Conservation (phyloP, 2,797 vertebrate species). For the Sebastolobus alascanus region DNA sequence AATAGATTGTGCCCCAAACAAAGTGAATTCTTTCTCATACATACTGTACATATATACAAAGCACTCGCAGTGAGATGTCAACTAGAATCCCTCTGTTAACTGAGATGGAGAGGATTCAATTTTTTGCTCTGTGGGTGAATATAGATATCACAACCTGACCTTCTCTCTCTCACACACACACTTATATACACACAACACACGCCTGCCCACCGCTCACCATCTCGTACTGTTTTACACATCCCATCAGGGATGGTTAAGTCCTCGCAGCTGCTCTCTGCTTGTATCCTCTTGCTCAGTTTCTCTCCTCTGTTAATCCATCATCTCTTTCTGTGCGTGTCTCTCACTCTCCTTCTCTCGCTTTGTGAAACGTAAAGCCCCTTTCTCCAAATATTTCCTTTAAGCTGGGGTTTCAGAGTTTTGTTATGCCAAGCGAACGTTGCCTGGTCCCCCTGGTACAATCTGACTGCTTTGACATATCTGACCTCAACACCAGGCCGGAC, state of each 20-base stretch:
- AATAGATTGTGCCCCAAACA: constrained; percentile 63
- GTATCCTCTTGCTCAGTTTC: constrained; percentile 73
- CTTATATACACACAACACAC: constrained; percentile 38
- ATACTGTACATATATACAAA: constrained; percentile 20
- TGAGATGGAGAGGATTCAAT: constrained; percentile 33
- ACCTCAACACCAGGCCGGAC: constrained; percentile 58
- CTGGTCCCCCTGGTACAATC: constrained; percentile 81
- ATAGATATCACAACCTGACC: constrained; percentile 42
- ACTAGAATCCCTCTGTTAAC: constrained; percentile 39
- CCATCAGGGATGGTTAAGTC: constrained; percentile 77
- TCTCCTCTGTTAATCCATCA: constrained; percentile 80
- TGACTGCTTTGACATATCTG: constrained; percentile 79
- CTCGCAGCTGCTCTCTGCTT: constrained; percentile 81
- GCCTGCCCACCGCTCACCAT: constrained; percentile 40
- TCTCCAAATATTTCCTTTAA: constrained; percentile 89
- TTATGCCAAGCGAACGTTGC: constrained; percentile 83
- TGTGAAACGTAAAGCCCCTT: constrained; percentile 81
- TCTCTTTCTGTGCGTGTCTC: constrained; percentile 73
- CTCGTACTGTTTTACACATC: constrained; percentile 71
- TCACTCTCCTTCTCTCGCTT: constrained; percentile 65
- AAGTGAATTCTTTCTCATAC: constrained; percentile 52
- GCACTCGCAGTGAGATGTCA: constrained; percentile 34
- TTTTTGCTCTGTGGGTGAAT: constrained; percentile 41
- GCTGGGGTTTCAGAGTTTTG: constrained; percentile 87
- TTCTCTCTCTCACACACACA: constrained; percentile 16